Percentiles rank a stretch among this genome's conserved stretches.
phyloP scores from a whole-genome alignment of 2,888 invertebrate species.

The Acheta domesticus region DNA sequence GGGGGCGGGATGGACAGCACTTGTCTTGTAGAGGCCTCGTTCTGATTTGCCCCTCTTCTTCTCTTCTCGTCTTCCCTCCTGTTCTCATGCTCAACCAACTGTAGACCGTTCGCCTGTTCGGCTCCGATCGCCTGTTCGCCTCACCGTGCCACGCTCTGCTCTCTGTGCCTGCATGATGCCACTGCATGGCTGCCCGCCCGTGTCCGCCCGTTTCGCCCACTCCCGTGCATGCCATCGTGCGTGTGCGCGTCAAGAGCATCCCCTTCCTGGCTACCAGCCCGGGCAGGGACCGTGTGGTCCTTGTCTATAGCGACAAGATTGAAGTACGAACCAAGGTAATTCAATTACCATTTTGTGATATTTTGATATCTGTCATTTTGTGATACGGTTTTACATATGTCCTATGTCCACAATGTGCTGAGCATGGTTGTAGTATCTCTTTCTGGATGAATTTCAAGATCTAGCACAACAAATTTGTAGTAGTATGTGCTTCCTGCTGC shows the following conservation, averaged over 20 bases:
- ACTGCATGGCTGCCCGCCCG: constrained; percentile 38
- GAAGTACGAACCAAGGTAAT: constrained; percentile 53
- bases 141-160: constrained; percentile 27
- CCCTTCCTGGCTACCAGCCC: constrained; percentile 51
- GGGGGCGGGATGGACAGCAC: constrained; percentile 81
- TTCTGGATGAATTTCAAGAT: no score
- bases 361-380: constrained; percentile 25
- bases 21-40: constrained; percentile 80
- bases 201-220: constrained; percentile 36
- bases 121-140: constrained; percentile 35
- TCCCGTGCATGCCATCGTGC: constrained; percentile 37
- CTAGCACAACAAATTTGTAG: no score
- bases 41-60: constrained; percentile 52
- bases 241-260: constrained; percentile 45
- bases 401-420: background rate
- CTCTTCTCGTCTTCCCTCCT: constrained; percentile 43
- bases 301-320: constrained; percentile 54
- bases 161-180: constrained; percentile 34
- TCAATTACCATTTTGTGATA: constrained; percentile 34
- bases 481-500: no score
- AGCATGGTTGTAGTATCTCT: background rate
- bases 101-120: constrained; percentile 33
- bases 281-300: constrained; percentile 53
- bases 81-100: constrained; percentile 35
- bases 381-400: constrained; percentile 19